Evolutionary conservation across 2,113 vertebrate genomes (phyloP), one percentile per base, ranked within the genome.

Genomic region (Alces alces): DNA sequence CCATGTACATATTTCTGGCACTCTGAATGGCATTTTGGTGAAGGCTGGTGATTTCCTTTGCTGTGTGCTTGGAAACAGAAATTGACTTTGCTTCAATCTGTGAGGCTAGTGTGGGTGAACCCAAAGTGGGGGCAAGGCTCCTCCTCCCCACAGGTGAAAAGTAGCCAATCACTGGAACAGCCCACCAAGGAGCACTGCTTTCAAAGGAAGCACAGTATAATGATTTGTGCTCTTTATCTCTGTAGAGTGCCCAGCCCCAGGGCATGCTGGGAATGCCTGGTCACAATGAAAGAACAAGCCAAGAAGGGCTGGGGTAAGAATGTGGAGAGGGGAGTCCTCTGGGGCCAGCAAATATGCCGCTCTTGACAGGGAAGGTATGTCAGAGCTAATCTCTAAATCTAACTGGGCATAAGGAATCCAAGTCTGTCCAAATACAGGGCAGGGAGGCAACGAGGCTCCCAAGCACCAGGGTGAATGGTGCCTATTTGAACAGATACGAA

Each of bases 311-410:
- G 9, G 86, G 83, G 30, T 73, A 11, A 36, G 14, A 97, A 93
- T n/a, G 6, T 30, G 58, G 11, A 25, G 12, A 39, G 6, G 12
- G 7, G 13, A 83, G 90, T 90, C 50, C 39, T 80, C 28, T 73
- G 39, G 13, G 50, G 11, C 23, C 82, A 93, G 55, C 27, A 94
- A 76, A 76, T 60, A 10, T 64, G 21, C 28, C 30, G 52, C 30
- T 92, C 39, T 60, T 27, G 86, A 43, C 19, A 82, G 15, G 61
- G 47, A 86, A 33, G 9, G 16, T 78, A 88, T 85, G 36, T 64
- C 55, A 89, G 36, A 96, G 50, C 30, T 61, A 97, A 84, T 79
- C 82, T 88, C 78, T 54, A 91, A 93, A 58, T 93, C 13, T 47
- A 80, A 96, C 47, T 45, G 52, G 12, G 27, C n/a, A 43, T 27